Percentiles rank a stretch among this genome's conserved stretches.
Conservation (phyloP, 2,113 vertebrate genomes). For the Chinchilla lanigera region DNA sequence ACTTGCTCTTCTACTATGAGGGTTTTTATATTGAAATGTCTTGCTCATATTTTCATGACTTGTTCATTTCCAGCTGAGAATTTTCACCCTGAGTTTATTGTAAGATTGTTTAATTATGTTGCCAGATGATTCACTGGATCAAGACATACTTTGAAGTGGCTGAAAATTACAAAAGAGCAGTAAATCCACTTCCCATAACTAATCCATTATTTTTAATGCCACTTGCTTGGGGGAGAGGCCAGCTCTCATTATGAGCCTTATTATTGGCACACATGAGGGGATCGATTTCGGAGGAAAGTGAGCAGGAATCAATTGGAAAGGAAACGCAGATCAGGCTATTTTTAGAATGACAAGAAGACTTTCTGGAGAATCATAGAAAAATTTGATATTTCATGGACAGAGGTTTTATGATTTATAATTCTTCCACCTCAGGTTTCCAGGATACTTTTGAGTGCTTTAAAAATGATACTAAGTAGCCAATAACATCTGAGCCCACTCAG, state of each 20-base stretch:
- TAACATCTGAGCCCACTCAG: neutral
- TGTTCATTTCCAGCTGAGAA: slow-evolving; percentile 3
- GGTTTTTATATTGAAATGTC: slow-evolving; percentile 8
- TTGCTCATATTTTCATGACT: neutral
- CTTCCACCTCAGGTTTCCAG: neutral
- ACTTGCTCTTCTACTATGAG: neutral
- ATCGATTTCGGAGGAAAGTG: neutral
- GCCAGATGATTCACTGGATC: neutral
- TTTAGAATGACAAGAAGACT: slow-evolving; percentile 20
- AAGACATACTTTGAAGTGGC: slow-evolving; percentile 31
- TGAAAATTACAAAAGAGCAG: slow-evolving; percentile 43
- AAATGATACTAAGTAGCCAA: neutral
- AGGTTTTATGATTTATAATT: neutral
- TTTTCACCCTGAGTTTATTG: slow-evolving; percentile 34
- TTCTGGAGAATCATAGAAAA: neutral
- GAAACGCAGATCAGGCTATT: neutral
- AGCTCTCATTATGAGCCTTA: neutral
- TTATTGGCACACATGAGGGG: neutral
- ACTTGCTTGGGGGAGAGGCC: neutral
- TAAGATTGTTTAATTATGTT: slow-evolving; percentile 51
- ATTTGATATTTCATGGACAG: neutral
- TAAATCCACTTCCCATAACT: slow-evolving; percentile 27
- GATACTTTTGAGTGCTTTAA: slow-evolving; percentile 22
- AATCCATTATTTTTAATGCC: slow-evolving; percentile 40
- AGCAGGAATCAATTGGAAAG: neutral